Base-by-base conservation (phyloP, 2,797 vertebrate genomes). In the Acrossocheilus wenchowensis region DNA sequence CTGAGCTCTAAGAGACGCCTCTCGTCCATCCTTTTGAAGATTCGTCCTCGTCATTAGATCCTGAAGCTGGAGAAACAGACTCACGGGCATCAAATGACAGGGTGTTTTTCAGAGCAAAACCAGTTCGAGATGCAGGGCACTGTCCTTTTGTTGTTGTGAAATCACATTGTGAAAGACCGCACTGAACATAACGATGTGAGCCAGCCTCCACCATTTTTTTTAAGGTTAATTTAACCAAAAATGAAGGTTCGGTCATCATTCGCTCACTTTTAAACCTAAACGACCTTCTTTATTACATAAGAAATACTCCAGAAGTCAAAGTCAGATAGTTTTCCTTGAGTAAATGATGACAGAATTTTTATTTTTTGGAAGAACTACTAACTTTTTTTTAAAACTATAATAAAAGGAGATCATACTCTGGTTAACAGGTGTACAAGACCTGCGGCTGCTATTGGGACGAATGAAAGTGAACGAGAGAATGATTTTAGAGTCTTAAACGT, bases 161-260 rank as follows among this genome's bases (percentile, higher is more conserved):
- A 78, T 75, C 14, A n/a, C 81, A 79, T 71, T 74, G 74, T 86
- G 57, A 86, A 78, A 85, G 50, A 66, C 81, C 69, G 87, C 87
- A 88, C 87, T 90, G 85, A 77, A 72, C 45, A 62, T 23, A 64
- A 78, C 5, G 15, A 45, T 0, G 19, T 39, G 30, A 84, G 43
- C 57, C 73, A 84, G 73, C 19, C 30, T 68, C 36, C 39, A 1
- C 1, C 14, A 1, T 78, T 36, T 41, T 41, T 26, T 30, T 34
- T 39, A 6, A 36, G 3, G 64, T 68, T 68, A 8, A 66, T 68
- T 10, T 19, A 45, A 48, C 21, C 34, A 23, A 15, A 78, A 26
- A 62, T 30, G 2, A 43, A 19, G 0, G 9, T 26, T 62, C 52
- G 0, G 36, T 62, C 39, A 43, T 79, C 8, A 19, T 62, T 60